Percentiles rank a stretch among this genome's conserved stretches.
These are phyloP conservation scores for Coccyzus lansbergi DNA, from an alignment of 2,797 vertebrate species.

Conservation along the genomic window DNA sequence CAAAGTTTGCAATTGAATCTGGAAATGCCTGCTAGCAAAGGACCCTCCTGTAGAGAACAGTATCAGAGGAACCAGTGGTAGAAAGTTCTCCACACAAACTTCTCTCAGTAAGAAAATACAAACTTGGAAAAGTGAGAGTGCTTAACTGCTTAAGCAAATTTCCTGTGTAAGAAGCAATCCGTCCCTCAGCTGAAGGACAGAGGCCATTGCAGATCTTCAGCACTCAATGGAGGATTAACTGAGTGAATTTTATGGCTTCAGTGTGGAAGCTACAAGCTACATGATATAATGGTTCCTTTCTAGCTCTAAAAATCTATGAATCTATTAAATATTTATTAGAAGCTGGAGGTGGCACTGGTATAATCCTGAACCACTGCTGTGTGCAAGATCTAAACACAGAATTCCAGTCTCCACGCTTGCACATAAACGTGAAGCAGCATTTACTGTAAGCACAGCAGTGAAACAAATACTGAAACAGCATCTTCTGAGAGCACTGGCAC, in stretches of 20 bases:
- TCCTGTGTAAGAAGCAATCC: neutral
- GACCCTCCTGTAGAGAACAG: neutral
- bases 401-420: neutral
- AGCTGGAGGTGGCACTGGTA: neutral
- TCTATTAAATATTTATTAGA: neutral
- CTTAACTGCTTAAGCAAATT: neutral
- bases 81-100: neutral
- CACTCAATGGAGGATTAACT: neutral
- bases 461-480: neutral
- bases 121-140: neutral
- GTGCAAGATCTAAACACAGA: constrained; percentile 23
- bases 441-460: neutral
- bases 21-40: neutral
- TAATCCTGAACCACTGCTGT: neutral
- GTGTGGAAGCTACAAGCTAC: neutral
- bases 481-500: neutral
- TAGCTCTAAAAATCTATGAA: neutral
- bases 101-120: neutral
- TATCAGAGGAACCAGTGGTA: neutral
- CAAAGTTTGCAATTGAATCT: neutral
- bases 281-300: neutral
- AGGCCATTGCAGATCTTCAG: neutral
- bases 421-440: neutral
- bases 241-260: neutral
- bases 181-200: neutral